Conservation (phyloP, 2,888 invertebrate species). For the Agrochola lota region DNA sequence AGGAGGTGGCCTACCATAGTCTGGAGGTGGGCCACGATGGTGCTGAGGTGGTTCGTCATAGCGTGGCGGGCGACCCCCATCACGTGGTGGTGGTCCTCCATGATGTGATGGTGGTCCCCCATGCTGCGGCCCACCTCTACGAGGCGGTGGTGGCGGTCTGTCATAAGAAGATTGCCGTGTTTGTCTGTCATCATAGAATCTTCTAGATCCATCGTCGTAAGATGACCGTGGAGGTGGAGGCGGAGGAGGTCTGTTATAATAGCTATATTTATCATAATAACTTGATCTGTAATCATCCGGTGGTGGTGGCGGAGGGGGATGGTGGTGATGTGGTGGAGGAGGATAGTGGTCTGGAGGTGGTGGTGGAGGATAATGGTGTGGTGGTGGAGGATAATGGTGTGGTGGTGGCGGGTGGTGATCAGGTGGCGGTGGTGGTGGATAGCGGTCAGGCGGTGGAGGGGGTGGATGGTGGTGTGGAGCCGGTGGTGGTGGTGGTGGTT, state of each 20-base stretch:
- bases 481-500: conserved; percentile 28
- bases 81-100: conserved; percentile 23
- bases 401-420: conserved; percentile 20
- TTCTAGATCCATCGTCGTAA: conserved; percentile 10
- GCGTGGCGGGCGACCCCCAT: conserved; percentile 2
- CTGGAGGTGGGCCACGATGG: conserved; percentile 25
- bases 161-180: conserved; percentile 50
- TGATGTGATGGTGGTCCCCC: conserved; percentile 44
- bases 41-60: conserved; percentile 38
- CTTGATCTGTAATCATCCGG: conserved; percentile 40
- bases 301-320: conserved; percentile 50
- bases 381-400: conserved; percentile 19
- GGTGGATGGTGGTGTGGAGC: conserved; percentile 16
- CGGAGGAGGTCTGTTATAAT: conserved; percentile 31
- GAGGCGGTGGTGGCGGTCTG: conserved; percentile 38
- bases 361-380: conserved; percentile 13
- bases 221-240: conserved; percentile 17
- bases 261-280: conserved; percentile 28
- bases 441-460: conserved; percentile 8
- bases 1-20: conserved; percentile 21
- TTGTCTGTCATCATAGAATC: conserved; percentile 47
- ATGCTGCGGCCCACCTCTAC: conserved; percentile 39
- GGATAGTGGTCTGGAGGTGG: conserved; percentile 24
- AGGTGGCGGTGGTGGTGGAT: conserved; percentile 22
- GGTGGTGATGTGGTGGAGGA: conserved; percentile 49